These are phyloP conservation scores for Masnerella sp. DNA, from an alignment of 2,888 invertebrate genomes.

Conservation along the genomic window DNA sequence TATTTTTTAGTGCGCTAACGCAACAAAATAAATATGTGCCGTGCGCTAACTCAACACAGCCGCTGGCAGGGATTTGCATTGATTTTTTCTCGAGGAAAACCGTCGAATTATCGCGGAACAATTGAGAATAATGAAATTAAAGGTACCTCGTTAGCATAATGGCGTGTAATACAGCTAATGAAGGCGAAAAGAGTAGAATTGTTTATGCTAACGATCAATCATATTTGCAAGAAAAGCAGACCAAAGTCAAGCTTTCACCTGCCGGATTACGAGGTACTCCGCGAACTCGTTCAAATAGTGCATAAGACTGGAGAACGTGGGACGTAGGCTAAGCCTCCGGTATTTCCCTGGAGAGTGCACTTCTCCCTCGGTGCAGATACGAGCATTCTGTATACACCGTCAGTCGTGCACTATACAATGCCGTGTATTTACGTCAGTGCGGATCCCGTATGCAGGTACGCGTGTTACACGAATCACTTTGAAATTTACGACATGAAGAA, in stretches of 20 bases:
- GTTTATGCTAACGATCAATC: conserved; percentile 51
- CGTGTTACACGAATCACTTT: conserved; percentile 42
- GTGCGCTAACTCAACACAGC: too few species aligned
- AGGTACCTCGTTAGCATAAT: conserved; percentile 22
- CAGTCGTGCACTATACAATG: conserved; percentile 24
- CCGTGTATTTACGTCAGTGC: conserved; percentile 35
- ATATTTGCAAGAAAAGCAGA: conserved; percentile 41
- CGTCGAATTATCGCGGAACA: conserved; percentile 1
- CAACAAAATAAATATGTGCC: too few species aligned
- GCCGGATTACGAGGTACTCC: conserved; percentile 43
- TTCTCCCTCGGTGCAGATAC: conserved; percentile 37
- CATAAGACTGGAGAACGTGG: conserved; percentile 49
- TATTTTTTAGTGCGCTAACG: too few species aligned
- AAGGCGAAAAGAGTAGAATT: conserved; percentile 22
- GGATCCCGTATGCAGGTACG: conserved; percentile 24
- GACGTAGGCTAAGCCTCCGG: conserved; percentile 45
- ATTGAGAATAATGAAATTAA: conserved; percentile 26
- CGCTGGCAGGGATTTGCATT: too few species aligned
- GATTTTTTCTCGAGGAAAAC: too few species aligned
- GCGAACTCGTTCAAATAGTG: conserved; percentile 39
- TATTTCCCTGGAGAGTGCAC: conserved; percentile 52
- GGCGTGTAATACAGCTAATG: conserved; percentile 19
- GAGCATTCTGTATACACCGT: conserved; percentile 25
- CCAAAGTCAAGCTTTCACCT: conserved; percentile 41
- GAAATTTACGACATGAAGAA: conserved; percentile 42